Conservation (phyloP, 2,888 invertebrate species). For the Leucophenga montana region DNA sequence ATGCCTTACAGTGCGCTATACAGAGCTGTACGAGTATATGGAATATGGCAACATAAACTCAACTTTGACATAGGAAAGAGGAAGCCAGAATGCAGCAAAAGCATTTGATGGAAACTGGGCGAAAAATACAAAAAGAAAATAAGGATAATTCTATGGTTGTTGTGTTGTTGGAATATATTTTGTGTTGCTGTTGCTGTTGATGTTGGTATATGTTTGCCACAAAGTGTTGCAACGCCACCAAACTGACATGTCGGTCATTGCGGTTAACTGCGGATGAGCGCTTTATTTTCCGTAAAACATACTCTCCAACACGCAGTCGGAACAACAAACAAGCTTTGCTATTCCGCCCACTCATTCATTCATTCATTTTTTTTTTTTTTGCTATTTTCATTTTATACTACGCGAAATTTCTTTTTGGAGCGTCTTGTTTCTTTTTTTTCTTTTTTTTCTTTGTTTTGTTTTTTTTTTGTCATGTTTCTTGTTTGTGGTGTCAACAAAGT, state of each 20-base stretch:
- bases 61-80: background rate
- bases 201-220: constrained; percentile 5
- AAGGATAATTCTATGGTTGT: background rate
- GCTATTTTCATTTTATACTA: background rate
- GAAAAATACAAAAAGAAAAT: background rate
- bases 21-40: background rate
- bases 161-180: constrained; percentile 43
- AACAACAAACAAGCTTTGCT: background rate
- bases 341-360: background rate
- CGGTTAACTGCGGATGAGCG: constrained; percentile 32
- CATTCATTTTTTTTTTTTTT: background rate
- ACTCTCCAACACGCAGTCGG: background rate
- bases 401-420: no score
- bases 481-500: no score
- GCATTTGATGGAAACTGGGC: no score
- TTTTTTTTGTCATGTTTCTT: no score
- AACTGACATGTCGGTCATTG: constrained; percentile 31
- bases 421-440: no score
- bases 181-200: constrained; percentile 37
- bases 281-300: constrained; percentile 20
- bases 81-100: no score
- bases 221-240: constrained; percentile 22
- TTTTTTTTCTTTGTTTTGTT: no score
- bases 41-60: constrained; percentile 16
- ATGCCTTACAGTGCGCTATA: background rate